phyloP scores from a whole-genome alignment of 2,797 vertebrate species.

The Pteronotus mesoamericanus region DNA sequence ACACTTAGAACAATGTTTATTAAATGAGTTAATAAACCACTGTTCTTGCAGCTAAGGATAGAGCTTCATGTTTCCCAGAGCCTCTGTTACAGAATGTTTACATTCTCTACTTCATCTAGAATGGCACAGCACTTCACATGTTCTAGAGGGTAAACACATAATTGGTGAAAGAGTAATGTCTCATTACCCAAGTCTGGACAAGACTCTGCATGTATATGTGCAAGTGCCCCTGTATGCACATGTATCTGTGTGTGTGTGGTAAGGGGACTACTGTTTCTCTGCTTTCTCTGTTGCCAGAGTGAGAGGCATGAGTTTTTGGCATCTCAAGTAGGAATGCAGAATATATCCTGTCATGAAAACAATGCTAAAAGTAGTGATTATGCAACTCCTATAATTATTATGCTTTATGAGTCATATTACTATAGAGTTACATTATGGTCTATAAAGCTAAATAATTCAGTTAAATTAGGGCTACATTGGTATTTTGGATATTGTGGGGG shows the following conservation, averaged over 20 bases:
- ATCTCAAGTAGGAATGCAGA: neutral
- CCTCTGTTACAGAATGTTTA: neutral
- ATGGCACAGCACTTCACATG: neutral
- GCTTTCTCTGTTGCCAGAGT: neutral
- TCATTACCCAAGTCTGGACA: neutral
- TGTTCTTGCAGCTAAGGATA: neutral
- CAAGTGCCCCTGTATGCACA: neutral
- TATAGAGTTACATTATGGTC: neutral
- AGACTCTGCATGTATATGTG: neutral
- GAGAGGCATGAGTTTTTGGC: neutral
- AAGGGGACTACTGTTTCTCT: neutral
- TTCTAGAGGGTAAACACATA: neutral
- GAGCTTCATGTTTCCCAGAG: neutral
- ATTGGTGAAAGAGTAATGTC: neutral
- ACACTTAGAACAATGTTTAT: neutral
- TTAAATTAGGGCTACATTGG: neutral
- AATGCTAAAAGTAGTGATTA: constrained; percentile 8
- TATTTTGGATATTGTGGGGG: neutral
- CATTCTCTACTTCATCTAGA: neutral
- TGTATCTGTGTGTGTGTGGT: neutral
- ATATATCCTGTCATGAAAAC: constrained; percentile 6
- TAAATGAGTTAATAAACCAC: neutral
- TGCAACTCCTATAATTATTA: neutral
- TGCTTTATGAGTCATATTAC: neutral
- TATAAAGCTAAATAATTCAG: neutral